Evolutionary conservation across 2,113 vertebrate species (phyloP).

Genomic region (Hyperopisus bebe): DNA sequence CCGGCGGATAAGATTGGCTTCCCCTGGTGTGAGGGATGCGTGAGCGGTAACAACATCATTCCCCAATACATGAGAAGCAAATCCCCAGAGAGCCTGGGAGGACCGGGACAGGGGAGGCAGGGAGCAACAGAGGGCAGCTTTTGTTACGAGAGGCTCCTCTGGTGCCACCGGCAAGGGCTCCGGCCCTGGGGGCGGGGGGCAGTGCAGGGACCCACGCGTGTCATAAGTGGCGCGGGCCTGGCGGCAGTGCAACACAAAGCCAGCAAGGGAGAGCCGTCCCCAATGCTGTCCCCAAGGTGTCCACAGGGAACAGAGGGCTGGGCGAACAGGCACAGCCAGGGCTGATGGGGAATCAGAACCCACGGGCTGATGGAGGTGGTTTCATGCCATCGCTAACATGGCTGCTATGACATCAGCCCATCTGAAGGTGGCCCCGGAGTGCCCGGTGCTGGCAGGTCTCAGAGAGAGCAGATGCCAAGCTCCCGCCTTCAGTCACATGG

Average conservation of each 20-base stretch:
- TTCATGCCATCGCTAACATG: background rate
- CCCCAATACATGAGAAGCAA: background rate
- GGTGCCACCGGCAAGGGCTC: conserved; percentile 19
- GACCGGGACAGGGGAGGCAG: background rate
- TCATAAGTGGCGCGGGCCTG: background rate
- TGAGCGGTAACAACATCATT: background rate
- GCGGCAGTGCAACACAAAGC: background rate
- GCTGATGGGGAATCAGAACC: background rate
- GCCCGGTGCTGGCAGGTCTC: background rate
- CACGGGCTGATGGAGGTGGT: background rate
- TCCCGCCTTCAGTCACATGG: background rate
- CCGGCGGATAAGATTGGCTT: too few species aligned
- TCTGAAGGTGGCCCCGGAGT: background rate
- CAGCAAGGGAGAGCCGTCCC: conserved; percentile 18
- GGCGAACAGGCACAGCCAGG: background rate
- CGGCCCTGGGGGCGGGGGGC: conserved; percentile 19
- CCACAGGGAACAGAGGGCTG: conserved; percentile 56
- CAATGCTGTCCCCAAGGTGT: conserved; percentile 52
- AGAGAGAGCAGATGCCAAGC: background rate
- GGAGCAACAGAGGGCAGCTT: background rate
- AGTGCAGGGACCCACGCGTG: background rate
- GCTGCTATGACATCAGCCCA: too few species aligned
- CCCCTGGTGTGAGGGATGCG: background rate
- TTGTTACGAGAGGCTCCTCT: conserved; percentile 4
- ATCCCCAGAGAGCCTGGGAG: background rate